Evolutionary conservation across 2,797 vertebrate species (phyloP).

Genomic region (Helarctos malayanus): DNA sequence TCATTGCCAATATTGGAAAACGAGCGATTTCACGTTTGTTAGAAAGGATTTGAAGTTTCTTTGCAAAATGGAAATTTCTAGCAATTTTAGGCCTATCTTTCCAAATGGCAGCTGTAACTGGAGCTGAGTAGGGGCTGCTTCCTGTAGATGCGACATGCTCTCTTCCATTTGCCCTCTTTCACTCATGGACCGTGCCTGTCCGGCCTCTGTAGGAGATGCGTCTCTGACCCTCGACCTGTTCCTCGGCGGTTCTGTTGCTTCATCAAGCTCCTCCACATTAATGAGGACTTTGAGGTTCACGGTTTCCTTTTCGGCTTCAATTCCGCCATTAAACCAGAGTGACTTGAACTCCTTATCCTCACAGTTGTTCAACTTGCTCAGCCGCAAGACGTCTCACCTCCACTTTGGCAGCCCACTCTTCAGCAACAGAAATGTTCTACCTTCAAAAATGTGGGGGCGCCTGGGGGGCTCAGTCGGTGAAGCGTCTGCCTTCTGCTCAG

Average conservation of each 20-base stretch:
- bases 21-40: constrained; percentile 34
- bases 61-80: constrained; percentile 64
- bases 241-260: constrained; percentile 13
- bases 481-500: too few relatives aligned
- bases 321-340: constrained; percentile 55
- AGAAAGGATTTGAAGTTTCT: constrained; percentile 23
- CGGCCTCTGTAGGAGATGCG: not conserved
- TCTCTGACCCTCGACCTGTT: not conserved
- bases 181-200: not conserved
- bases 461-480: not conserved
- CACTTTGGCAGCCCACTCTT: not conserved
- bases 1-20: constrained; percentile 67
- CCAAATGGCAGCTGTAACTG: constrained; percentile 17
- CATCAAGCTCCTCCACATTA: not conserved
- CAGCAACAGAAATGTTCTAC: not conserved
- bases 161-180: constrained; percentile 1
- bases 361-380: not conserved
- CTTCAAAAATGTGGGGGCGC: not conserved
- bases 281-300: constrained; percentile 55
- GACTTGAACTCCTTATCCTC: constrained; percentile 19
- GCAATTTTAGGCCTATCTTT: constrained; percentile 52
- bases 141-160: not conserved
- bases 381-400: not conserved
- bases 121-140: not conserved
- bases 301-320: constrained; percentile 29